Evolutionary conservation across 2,888 invertebrate species (phyloP), one percentile per base, ranked within the genome.

Genomic region (Hyposoter dolosus): DNA sequence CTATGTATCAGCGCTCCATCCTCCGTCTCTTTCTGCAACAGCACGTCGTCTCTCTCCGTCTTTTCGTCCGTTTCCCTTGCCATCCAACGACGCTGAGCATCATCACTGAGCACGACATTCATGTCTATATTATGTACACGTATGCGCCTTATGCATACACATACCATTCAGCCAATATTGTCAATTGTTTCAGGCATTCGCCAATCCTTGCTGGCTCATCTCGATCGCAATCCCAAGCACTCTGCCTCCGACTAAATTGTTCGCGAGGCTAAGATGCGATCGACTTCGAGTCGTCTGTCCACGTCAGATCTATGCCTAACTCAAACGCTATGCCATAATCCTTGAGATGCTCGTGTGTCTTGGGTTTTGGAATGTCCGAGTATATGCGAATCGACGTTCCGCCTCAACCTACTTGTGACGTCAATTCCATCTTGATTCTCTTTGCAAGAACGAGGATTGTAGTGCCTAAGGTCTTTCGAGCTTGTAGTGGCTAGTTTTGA

Each of bases 111-210:
- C 84, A 53, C 66, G 56, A 76, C 71, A 80, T 75, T 23, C 19
- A n/a, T 19, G 63, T 60, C 43, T 77, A 65, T 40, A 60, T 19
- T 35, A n/a, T 50, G 71, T 65, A 56, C 40, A 50, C 35, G 43
- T 74, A 43, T 74, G 28, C 28, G 28, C 28, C 72, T 19, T 43
- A 63, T n/a, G 45, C 40, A 63, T 15, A 66, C 47, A 43, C 47
- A 12, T 56, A 76, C 53, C 50, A 45, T 71, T 19, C 32, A 65
- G 76, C 88, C 28, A 60, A 90, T 91, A 91, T 91, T 90, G 89
- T 90, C 90, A 88, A 91, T 91, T 91, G 91, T 91, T 89, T 88
- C 90, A 88, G 88, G 89, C 89, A 90, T 91, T 90, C 89, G 86
- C 89, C 88, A 90, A 89, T 91, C 90, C 91, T 89, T 10, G 63